These are phyloP conservation scores for Hozukius guyotensis DNA, from an alignment of 2,797 vertebrate species.

Conservation along the genomic window DNA sequence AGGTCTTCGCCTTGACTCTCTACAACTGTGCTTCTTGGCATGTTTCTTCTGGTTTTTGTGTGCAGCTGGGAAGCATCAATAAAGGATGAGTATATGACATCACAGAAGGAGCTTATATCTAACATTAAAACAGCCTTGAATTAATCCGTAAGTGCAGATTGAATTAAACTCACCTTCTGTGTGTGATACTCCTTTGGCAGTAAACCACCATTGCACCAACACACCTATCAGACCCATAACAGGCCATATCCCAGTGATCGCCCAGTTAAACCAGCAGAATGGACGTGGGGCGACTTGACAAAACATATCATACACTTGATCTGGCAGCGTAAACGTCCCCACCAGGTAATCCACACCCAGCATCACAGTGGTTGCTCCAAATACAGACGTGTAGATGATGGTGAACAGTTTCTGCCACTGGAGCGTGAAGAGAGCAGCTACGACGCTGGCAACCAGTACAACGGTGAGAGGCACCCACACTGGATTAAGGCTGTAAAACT, in stretches of 20 bases:
- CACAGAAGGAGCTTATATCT: not conserved
- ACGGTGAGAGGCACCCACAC: slow-evolving; percentile 84
- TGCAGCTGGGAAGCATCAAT: slow-evolving; percentile 58
- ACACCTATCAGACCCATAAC: slow-evolving; percentile 80
- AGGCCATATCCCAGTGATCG: slow-evolving; percentile 83
- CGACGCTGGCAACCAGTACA: slow-evolving; percentile 77
- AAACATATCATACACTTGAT: slow-evolving; percentile 80
- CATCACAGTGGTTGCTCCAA: slow-evolving; percentile 82
- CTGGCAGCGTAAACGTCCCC: slow-evolving; percentile 80
- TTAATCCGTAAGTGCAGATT: not conserved
- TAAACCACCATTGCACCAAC: slow-evolving; percentile 88
- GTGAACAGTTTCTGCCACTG: slow-evolving; percentile 88
- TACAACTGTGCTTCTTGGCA: slow-evolving; percentile 78
- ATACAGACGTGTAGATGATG: slow-evolving; percentile 83
- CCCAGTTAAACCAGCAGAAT: slow-evolving; percentile 92
- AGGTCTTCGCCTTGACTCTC: slow-evolving; percentile 78
- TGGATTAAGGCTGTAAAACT: slow-evolving; percentile 81
- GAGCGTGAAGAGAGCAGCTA: slow-evolving; percentile 83
- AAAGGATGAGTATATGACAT: not conserved
- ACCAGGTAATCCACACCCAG: slow-evolving; percentile 86
- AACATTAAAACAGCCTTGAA: not conserved
- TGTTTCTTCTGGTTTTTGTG: slow-evolving; percentile 82
- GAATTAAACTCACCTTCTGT: slow-evolving; percentile 79
- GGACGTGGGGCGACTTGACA: slow-evolving; percentile 66
- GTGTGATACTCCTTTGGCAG: slow-evolving; percentile 82